Base-by-base conservation (phyloP, 2,888 invertebrate genomes). In the Aphodius granarius region DNA sequence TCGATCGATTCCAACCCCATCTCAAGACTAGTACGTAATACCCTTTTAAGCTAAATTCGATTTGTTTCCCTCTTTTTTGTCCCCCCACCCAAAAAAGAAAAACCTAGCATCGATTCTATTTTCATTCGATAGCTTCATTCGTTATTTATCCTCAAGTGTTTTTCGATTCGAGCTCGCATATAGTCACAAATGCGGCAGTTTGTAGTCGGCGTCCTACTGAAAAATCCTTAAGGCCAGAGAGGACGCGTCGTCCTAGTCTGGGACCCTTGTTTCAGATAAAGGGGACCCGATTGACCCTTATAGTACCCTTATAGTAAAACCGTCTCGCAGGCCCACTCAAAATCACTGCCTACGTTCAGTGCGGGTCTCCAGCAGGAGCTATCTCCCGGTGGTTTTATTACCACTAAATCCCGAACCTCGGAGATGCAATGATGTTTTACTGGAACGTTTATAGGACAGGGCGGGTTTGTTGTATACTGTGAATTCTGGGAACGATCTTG, bases 311-410 rank as follows among this genome's bases (percentile, higher is more conserved):
- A 63, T 71, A 62, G 73, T 64, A 71, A 76, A 76, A 70, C 73
- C 65, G 71, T 73, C 76, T 73, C 76, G 62, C 73, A 66, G 73
- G 76, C 71, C 73, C 64, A 73, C 76, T 73, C 73, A 73, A 73
- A 76, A 76, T 76, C 76, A 76, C 76, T 76, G 76, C 73, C 76
- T 20, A 71, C 66, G 76, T 73, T 73, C 68, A 68, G 22, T 19
- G 18, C 18, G n/a, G 43, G 43, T 43, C 3, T 43, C 43, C 43
- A 9, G 43, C 43, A 43, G 43, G 43, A 43, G 9, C 43, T 43
- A 43, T 43, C 43, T 43, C 43, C 43, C 13, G n/a, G 6, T 13
- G 43, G 43, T 13, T 43, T 43, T 43, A 43, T 43, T 43, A 43
- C 43, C 43, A 43, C 43, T 43, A 43, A 43, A 43, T 43, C 43